A percentile compares a stretch with the other conserved stretches of the same genome.
Conservation (phyloP, 2,888 invertebrate genomes). For the Rhodophaea formosa region DNA sequence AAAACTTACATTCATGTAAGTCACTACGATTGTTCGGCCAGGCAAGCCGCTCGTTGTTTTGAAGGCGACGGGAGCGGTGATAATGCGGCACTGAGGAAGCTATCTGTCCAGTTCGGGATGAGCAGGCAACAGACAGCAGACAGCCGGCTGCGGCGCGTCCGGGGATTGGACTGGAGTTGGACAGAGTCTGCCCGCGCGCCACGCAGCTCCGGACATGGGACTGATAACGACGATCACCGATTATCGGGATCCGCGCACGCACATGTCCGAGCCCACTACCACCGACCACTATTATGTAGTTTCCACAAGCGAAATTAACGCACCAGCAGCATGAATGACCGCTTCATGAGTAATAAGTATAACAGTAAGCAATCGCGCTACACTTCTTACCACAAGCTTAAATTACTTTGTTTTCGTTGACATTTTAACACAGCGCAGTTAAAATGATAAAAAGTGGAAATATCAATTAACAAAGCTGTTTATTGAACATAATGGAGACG, state of each 20-base stretch:
- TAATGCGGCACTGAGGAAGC: conserved; percentile 26
- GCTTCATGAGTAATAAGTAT: conserved; percentile 17
- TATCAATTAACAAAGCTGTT: conserved; percentile 66
- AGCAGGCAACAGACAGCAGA: conserved; percentile 40
- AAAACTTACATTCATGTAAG: neutral
- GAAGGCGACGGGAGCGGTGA: conserved; percentile 9
- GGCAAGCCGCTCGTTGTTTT: neutral
- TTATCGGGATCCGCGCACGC: conserved; percentile 59
- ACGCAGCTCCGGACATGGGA: conserved; percentile 58
- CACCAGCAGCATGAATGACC: conserved; percentile 18
- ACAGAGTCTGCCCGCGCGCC: conserved; percentile 33
- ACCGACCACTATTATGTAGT: conserved; percentile 32
- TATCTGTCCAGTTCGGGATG: conserved; percentile 39
- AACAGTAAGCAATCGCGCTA: conserved; percentile 9
- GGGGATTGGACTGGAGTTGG: conserved; percentile 54
- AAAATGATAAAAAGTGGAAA: conserved; percentile 52
- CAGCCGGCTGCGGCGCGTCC: conserved; percentile 57
- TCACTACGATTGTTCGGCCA: neutral
- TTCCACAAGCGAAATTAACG: conserved; percentile 7
- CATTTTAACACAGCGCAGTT: conserved; percentile 43
- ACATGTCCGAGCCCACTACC: conserved; percentile 39
- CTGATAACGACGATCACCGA: conserved; percentile 73
- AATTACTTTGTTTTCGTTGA: conserved; percentile 36
- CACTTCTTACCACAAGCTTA: neutral
- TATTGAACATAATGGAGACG: conserved; percentile 55